Evolutionary conservation across 2,888 invertebrate species (phyloP), one percentile per base, ranked within the genome.

Genomic region (Nasonovia ribisnigri): DNA sequence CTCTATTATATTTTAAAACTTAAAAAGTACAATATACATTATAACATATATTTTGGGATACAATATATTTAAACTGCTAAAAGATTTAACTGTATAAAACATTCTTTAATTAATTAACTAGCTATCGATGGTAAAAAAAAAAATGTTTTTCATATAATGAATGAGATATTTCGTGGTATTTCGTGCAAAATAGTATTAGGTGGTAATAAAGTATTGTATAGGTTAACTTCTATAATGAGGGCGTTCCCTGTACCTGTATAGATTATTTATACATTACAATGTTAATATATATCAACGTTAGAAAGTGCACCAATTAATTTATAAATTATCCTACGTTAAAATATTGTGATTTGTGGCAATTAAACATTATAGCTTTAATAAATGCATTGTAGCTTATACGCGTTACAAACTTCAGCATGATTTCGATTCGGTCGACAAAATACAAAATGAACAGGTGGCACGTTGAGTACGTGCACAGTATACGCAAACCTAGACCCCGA

Each of bases 361-460:
- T 77, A 36, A 36, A 36, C 6, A 36, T 36, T 77, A 67, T 16
- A 67, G n/a, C 6, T n/a, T n/a, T n/a, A n/a, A n/a, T n/a, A n/a
- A 20, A 36, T 36, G 26, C 57, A 57, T 57, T 57, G 57, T 8
- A 26, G 54, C 8, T 1, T 57, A 26, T 26, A 57, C 26, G 36
- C 6, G n/a, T 67, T 67, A 67, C 67, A n/a, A 67, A 67, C n/a
- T n/a, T 16, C 16, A 36, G 36, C 2, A 67, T 36, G 36, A 77
- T 36, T 77, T 77, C 36, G 26, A 29, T 86, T 86, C n/a, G 16
- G 29, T 10, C 43, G 46, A 86, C 43, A 16, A 42, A n/a, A 88
- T 88, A 36, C 77, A 77, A 57, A 57, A 29, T 16, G 91, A 91
- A 91, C 91, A 91, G 86, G 91, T 86, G 87, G 92, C 54, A 48